A percentile compares a stretch with the other conserved stretches of the same genome.
These are phyloP conservation scores for Columba livia DNA, from an alignment of 2,113 vertebrate genomes.

Conservation along the genomic window DNA sequence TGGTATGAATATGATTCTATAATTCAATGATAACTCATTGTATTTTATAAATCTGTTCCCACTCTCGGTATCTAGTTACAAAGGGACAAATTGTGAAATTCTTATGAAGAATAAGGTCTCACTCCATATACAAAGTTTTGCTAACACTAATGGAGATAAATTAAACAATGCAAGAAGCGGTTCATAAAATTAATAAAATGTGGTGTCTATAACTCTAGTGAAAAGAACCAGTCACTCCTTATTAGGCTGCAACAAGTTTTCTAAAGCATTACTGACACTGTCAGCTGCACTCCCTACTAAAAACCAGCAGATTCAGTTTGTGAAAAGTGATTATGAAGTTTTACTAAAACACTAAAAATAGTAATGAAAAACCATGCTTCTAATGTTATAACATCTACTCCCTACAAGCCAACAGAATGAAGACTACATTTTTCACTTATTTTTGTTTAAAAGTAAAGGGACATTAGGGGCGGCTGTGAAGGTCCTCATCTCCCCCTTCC, in stretches of 20 bases:
- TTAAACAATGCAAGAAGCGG: not conserved
- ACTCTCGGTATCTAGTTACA: not conserved
- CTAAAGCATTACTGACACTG: not conserved
- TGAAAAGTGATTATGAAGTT: not conserved
- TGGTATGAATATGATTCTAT: not conserved
- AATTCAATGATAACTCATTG: not conserved
- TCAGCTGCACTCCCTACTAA: not conserved
- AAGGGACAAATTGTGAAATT: not conserved
- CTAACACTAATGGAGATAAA: not conserved
- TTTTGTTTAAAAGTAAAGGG: not conserved
- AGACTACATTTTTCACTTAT: not conserved
- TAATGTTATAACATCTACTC: not conserved
- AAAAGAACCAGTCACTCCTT: not conserved
- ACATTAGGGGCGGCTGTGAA: not conserved
- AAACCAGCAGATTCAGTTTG: not conserved
- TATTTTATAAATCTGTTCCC: not conserved
- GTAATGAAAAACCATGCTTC: not conserved
- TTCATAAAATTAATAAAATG: not conserved
- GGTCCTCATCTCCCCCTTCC: conserved; percentile 19
- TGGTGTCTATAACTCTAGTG: not conserved
- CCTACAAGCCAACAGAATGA: not conserved
- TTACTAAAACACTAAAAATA: not conserved
- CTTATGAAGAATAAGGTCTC: not conserved
- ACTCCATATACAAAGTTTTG: not conserved
- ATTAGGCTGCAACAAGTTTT: not conserved